Percentiles rank a stretch among this genome's conserved stretches.
phyloP scores from a whole-genome alignment of 2,113 vertebrate genomes.

The Plectropomus leopardus region DNA sequence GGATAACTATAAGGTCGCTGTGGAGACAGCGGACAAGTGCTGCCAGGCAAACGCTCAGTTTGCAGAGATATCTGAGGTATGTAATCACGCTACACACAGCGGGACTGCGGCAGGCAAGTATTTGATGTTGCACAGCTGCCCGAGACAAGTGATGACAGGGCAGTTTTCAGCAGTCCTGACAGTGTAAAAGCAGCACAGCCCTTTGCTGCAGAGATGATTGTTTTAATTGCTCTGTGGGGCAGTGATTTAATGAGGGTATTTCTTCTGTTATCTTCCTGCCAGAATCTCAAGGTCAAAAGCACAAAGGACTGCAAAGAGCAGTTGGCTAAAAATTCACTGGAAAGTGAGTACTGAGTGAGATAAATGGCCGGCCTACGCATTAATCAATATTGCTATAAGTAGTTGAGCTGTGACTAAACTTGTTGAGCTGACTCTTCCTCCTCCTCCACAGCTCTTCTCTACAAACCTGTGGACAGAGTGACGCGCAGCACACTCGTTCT shows the following conservation, averaged over 20 bases:
- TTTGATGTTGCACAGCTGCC: conserved; percentile 70
- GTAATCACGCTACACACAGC: conserved; percentile 56
- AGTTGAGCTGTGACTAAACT: conserved; percentile 21
- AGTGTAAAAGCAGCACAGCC: conserved; percentile 17
- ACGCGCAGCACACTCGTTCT: conserved; percentile 97
- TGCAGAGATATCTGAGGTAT: conserved; percentile 99
- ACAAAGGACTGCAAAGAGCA: conserved; percentile 95
- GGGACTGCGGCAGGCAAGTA: conserved; percentile 23
- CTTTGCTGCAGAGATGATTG: conserved; percentile 37
- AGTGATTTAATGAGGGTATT: conserved; percentile 38
- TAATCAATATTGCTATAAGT: conserved; percentile 49
- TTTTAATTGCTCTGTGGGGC: conserved; percentile 49
- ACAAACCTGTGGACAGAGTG: conserved; percentile 98
- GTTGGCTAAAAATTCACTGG: conserved; percentile 92
- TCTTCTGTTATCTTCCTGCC: conserved; percentile 62
- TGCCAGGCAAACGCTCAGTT: conserved; percentile 98
- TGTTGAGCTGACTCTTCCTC: conserved; percentile 56
- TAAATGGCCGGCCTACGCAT: conserved; percentile 25
- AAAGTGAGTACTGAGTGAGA: conserved; percentile 89
- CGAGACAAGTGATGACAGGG: conserved; percentile 62
- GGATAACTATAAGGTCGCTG: conserved; percentile 98
- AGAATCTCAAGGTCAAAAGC: conserved; percentile 95
- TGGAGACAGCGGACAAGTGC: conserved; percentile 98
- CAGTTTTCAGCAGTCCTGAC: conserved; percentile 40
- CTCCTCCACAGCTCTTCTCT: conserved; percentile 91